Base-by-base conservation (phyloP, 2,797 vertebrate genomes). In the Rhynchotus rufescens region DNA sequence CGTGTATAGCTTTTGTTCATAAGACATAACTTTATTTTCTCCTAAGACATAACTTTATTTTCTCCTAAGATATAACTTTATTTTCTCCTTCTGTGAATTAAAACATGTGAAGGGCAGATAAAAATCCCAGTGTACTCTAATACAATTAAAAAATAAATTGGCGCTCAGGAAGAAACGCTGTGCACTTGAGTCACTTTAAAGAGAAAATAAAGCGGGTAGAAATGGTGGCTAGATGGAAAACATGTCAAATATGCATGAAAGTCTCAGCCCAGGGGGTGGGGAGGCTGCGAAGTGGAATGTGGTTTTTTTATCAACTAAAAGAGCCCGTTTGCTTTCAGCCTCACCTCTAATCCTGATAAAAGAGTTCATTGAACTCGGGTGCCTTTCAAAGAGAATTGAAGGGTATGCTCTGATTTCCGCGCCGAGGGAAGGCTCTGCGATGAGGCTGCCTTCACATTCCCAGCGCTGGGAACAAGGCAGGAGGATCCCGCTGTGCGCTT, bases 171-270 rank as follows among this genome's bases (percentile, higher is more conserved):
- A 94, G 68, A 82, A 88, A 73, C 59, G 49, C 61, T 72, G n/a
- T 72, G 54, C 47, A 40, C 69, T 89, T 36, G 38, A 91, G 64
- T 92, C 85, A 40, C 83, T 89, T 84, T 51, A 81, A 88, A 91
- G 86, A 56, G 64, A 52, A 86, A 89, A 42, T 19, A 57, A 86
- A 92, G 72, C 59, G 92, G 67, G 40, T 90, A 92, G 88, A 92
- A 93, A 77, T 76, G 90, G 56, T 94, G 80, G 75, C 78, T 88
- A 30, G 89, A 80, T 95, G 91, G 91, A 95, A 96, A 97, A 97
- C 96, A 96, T 91, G 95, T 96, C 95, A 97, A 96, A 97, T 96
- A 97, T 96, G 95, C 93, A 95, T 93, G 85, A 96, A 93, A 87
- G 91, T 90, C 90, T 90, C 20, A 12, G 85, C 93, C 92, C 82